These are phyloP conservation scores for Apteryx mantelli DNA, from an alignment of 2,113 vertebrate species.

Conservation along the genomic window DNA sequence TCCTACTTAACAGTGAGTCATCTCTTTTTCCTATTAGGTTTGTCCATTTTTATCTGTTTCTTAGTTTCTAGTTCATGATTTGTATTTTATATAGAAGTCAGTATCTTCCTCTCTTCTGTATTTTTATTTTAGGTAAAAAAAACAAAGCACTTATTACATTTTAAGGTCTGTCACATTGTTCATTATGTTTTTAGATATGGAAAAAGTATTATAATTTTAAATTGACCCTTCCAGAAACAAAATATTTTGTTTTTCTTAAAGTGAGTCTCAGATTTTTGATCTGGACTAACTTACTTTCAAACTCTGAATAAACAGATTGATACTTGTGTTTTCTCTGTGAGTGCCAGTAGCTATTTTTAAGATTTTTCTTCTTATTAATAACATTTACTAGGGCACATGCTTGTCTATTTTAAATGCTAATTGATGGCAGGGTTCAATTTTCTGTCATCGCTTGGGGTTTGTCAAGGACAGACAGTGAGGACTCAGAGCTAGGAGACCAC, in stretches of 20 bases:
- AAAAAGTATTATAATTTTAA: neutral
- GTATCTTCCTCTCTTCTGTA: neutral
- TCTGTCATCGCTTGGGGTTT: neutral
- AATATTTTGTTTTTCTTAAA: neutral
- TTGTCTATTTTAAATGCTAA: slow-evolving; percentile 19
- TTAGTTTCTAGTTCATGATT: neutral
- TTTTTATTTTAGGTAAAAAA: neutral
- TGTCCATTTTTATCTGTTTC: neutral
- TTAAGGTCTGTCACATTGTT: neutral
- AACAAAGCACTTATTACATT: neutral
- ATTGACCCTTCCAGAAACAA: neutral
- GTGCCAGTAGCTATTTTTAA: neutral
- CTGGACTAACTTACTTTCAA: neutral
- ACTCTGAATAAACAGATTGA: neutral
- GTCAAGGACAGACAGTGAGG: slow-evolving; percentile 16
- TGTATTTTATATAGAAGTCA: neutral
- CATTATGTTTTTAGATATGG: neutral
- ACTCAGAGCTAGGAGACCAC: neutral
- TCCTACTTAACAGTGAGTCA: neutral
- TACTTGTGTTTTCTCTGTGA: neutral
- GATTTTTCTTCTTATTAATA: neutral
- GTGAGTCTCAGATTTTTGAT: neutral
- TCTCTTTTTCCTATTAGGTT: neutral
- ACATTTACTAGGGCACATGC: neutral
- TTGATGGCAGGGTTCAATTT: slow-evolving; percentile 47